phyloP scores from a whole-genome alignment of 2,888 invertebrate genomes.

The Hypercompe scribonia region DNA sequence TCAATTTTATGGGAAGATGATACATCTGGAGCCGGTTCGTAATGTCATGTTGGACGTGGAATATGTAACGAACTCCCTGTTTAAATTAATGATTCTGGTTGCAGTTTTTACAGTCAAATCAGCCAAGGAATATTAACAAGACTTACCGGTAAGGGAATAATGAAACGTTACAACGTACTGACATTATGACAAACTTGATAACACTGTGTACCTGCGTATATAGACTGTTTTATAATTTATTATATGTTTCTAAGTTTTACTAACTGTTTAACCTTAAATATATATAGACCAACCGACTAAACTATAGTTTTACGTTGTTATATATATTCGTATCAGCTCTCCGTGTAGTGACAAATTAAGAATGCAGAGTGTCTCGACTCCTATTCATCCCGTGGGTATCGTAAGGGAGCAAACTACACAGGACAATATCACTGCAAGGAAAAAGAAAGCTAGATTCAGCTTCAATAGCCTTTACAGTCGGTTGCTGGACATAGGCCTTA shows the following conservation, averaged over 20 bases:
- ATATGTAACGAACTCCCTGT: conserved; percentile 74
- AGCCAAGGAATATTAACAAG: conserved; percentile 70
- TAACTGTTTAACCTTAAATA: background rate
- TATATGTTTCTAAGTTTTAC: background rate
- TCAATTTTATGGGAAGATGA: conserved; percentile 61
- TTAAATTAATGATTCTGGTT: conserved; percentile 65
- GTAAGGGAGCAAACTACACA: no score
- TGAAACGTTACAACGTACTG: background rate
- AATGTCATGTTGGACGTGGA: conserved; percentile 63
- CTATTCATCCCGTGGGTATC: no score
- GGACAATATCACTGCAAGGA: no score
- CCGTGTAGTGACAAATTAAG: no score
- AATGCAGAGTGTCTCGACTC: no score
- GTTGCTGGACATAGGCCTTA: no score
- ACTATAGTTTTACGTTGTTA: background rate
- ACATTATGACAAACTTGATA: conserved; percentile 11
- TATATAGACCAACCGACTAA: background rate
- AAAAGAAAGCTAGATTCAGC: no score
- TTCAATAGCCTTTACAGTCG: no score
- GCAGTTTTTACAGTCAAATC: conserved; percentile 67
- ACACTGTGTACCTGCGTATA: background rate
- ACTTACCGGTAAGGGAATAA: conserved; percentile 53
- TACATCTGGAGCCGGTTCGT: conserved; percentile 57
- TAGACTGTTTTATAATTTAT: conserved; percentile 1
- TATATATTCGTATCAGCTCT: no score